Conservation (phyloP, 2,888 invertebrate genomes). For the Rhingia rostrata region DNA sequence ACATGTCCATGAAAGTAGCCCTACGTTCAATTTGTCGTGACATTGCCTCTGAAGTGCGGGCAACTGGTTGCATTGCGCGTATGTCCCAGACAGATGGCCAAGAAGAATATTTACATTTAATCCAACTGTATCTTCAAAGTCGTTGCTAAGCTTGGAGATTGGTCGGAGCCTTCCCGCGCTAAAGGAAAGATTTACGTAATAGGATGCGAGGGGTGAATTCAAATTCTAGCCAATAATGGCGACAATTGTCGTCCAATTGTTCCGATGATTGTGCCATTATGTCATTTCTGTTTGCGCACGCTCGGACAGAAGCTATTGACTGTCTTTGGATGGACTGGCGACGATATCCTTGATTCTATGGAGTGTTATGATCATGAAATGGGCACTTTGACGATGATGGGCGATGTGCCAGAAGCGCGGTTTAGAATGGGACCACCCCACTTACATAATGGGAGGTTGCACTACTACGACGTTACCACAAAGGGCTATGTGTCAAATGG, state of each 20-base stretch:
- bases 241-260: constrained; percentile 87
- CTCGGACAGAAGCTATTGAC: constrained; percentile 92
- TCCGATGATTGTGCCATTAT: constrained; percentile 92
- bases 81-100: constrained; percentile 92
- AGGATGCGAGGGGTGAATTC: constrained; percentile 95
- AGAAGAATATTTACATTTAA: constrained; percentile 93
- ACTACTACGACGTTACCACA: constrained; percentile 90
- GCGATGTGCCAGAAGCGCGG: constrained; percentile 91
- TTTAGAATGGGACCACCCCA: constrained; percentile 95
- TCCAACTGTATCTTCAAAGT: constrained; percentile 93
- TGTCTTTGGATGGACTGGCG: constrained; percentile 96
- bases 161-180: constrained; percentile 94
- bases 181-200: constrained; percentile 94
- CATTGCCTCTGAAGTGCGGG: constrained; percentile 88
- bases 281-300: constrained; percentile 94
- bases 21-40: constrained; percentile 91
- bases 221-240: constrained; percentile 94
- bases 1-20: constrained; percentile 91
- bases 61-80: constrained; percentile 90
- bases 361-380: constrained; percentile 92
- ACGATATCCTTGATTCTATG: constrained; percentile 93
- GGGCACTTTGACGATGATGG: constrained; percentile 90
- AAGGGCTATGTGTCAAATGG: constrained; percentile 94
- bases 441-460: constrained; percentile 96
- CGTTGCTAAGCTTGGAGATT: constrained; percentile 91